Evolutionary conservation across 2,113 vertebrate species (phyloP).

Genomic region (Hydropotes inermis): DNA sequence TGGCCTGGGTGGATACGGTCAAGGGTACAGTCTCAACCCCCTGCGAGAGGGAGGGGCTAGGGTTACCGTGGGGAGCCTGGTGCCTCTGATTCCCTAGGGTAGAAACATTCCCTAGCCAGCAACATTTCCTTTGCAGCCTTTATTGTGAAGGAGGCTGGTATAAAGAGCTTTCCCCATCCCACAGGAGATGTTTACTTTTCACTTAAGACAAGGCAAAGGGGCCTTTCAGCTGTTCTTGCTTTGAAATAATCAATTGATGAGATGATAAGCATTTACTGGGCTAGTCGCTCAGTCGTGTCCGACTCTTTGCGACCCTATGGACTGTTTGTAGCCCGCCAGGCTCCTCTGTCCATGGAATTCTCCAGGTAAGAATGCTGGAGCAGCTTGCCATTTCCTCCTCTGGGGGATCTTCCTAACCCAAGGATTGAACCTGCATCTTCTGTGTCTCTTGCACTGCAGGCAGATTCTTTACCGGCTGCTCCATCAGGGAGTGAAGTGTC

Average conservation of each 20-base stretch:
- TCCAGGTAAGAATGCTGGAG: neutral
- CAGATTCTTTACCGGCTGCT: neutral
- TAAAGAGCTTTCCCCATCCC: neutral
- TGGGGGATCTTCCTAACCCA: neutral
- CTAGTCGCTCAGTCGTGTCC: neutral
- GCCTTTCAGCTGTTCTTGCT: neutral
- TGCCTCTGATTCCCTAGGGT: neutral
- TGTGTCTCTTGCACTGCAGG: neutral
- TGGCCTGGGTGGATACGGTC: neutral
- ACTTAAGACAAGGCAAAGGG: neutral
- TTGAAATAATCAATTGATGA: neutral
- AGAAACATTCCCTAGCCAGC: neutral
- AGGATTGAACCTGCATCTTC: neutral
- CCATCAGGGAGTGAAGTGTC: neutral
- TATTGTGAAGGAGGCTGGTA: neutral
- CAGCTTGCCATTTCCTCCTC: neutral
- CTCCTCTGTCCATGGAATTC: neutral
- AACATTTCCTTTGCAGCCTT: neutral
- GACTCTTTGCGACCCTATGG: neutral
- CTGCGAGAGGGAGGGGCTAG: neutral
- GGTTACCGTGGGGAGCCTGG: fast-evolving
- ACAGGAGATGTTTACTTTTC: neutral
- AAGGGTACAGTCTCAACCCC: neutral
- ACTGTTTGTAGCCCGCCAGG: neutral
- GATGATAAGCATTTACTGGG: neutral